Base-by-base conservation (phyloP, 2,797 vertebrate species). In the Oreochromis grahami region DNA sequence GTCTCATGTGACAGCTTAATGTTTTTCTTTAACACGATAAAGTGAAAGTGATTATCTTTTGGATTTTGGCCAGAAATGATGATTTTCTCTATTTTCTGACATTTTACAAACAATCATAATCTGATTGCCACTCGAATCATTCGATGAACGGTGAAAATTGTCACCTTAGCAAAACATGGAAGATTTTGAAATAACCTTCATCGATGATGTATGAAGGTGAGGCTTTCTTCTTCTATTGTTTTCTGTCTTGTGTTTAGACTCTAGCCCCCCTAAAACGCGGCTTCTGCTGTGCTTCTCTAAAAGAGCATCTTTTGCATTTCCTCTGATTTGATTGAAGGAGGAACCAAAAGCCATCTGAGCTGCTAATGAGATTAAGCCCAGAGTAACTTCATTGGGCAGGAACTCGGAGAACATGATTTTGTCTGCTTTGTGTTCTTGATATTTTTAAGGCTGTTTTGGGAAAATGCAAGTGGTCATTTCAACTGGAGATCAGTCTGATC, bases 291-390 rank as follows among this genome's bases (percentile, higher is more conserved):
- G 10, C 43, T 50, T 74, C 70, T 1, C 43, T 74, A 17, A n/a
- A 32, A n/a, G 43, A 8, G 26, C 26, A 74, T 74, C 17, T 50
- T 74, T 74, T 74, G 17, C 26, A 74, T 74, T 74, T 50, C 10
- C 43, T 50, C 26, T 74, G 43, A 74, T 32, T 48, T 74, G 58
- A 82, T 58, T 36, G 13, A 85, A 89, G 52, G 70, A 90, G 81
- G 72, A 88, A 82, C 82, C 76, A 56, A 79, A 80, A 53, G 84
- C 79, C 84, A 92, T 89, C 84, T 63, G 45, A 86, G 78, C 79
- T 87, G 80, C 76, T 93, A 89, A 90, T 74, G 70, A 82, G 87
- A 91, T 93, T 91, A 85, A 55, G 68, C 70, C 78, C 80, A 55
- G 77, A 29, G 85, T 88, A 91, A 94, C 87, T 87, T 76, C 65